These are phyloP conservation scores for Oasisia sp. DNA, from an alignment of 2,888 invertebrate species.

Conservation along the genomic window DNA sequence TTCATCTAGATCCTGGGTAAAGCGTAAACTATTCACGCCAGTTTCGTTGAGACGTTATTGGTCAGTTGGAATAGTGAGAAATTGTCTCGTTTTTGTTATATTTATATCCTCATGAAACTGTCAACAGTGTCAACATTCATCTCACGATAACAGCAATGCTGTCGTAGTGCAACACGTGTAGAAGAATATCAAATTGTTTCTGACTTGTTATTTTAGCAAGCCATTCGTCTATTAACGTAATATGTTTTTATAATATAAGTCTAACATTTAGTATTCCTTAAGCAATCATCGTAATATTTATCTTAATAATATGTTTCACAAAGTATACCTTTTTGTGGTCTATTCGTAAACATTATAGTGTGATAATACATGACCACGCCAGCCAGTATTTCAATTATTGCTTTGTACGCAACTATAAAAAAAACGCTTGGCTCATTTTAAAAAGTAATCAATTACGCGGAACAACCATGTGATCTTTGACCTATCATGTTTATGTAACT, in stretches of 20 bases:
- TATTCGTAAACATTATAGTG: too few species aligned
- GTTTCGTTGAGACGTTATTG: neutral
- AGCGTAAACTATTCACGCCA: neutral
- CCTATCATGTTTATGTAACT: too few species aligned
- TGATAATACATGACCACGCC: too few species aligned
- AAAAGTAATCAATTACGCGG: too few species aligned
- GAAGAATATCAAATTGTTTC: neutral
- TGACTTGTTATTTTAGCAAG: neutral
- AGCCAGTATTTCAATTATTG: too few species aligned
- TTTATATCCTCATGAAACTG: neutral
- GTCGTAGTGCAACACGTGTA: neutral
- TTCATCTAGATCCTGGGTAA: neutral
- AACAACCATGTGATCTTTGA: too few species aligned
- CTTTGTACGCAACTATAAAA: too few species aligned
- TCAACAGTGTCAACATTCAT: neutral
- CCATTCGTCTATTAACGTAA: neutral
- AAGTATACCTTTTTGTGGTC: too few species aligned
- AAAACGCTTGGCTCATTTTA: too few species aligned
- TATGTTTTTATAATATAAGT: neutral
- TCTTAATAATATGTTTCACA: too few species aligned
- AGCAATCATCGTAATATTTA: too few species aligned
- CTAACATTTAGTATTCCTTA: neutral
- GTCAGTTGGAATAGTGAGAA: neutral
- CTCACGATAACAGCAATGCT: neutral
- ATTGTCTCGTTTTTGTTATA: neutral